Evolutionary conservation across 2,888 invertebrate species (phyloP).

Genomic region (Coelinius sp.): DNA sequence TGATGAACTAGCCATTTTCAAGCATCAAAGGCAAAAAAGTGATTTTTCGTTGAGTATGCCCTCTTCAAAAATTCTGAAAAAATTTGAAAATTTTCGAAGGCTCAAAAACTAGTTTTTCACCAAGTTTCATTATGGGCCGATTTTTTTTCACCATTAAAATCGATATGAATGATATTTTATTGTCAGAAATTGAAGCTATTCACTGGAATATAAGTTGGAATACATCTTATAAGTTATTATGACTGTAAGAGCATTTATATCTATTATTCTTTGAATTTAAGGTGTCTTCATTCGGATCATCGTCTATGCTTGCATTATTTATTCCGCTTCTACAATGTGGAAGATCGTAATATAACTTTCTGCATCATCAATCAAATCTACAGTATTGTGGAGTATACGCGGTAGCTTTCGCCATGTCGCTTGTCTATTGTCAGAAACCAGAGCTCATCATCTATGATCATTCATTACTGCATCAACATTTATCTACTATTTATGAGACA

Average conservation of each 20-base stretch:
- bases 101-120: no score
- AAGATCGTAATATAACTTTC: background rate
- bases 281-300: constrained; percentile 18
- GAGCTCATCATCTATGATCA: constrained; percentile 17
- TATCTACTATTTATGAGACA: constrained; percentile 23
- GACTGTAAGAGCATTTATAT: constrained; percentile 27
- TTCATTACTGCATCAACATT: constrained; percentile 27
- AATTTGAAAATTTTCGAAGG: no score
- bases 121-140: no score
- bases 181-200: no score
- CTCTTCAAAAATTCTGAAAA: no score
- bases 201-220: no score
- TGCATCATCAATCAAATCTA: constrained; percentile 28
- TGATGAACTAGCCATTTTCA: no score
- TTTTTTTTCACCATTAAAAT: no score
- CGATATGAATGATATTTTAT: no score
- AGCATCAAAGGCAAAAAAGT: no score
- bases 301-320: constrained; percentile 11
- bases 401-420: constrained; percentile 34
- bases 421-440: constrained; percentile 16
- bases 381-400: constrained; percentile 33
- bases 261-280: constrained; percentile 31
- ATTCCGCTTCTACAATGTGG: constrained; percentile 12
- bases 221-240: no score
- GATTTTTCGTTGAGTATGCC: no score